Conservation (phyloP, 1,140 invertebrate species). For the Lepidurus arcticus region DNA sequence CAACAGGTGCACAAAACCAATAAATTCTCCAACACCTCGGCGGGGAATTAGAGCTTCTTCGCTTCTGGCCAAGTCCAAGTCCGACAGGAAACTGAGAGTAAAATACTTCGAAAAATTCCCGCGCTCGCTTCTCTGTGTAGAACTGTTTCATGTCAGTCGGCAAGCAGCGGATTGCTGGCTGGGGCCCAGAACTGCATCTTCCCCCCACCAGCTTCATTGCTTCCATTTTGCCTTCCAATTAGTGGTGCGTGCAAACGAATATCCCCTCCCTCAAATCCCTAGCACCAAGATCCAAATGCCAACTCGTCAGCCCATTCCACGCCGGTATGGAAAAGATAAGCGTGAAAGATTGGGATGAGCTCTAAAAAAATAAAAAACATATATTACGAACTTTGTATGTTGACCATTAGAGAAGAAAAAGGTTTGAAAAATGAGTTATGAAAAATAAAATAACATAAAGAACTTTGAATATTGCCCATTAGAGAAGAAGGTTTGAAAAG, state of each 20-base stretch:
- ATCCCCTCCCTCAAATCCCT: background rate
- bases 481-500: too few relatives aligned
- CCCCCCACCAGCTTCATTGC: background rate
- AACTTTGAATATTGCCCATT: too few relatives aligned
- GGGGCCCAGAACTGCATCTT: background rate
- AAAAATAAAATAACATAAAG: too few relatives aligned
- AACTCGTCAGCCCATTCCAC: slow-evolving; percentile 17
- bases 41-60: background rate
- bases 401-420: background rate
- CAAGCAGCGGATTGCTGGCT: background rate
- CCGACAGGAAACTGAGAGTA: background rate
- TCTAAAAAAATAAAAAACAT: too few relatives aligned
- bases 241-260: background rate
- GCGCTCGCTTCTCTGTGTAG: background rate
- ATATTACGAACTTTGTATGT: background rate
- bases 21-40: background rate
- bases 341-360: background rate
- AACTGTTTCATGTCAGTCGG: slow-evolving; percentile 16
- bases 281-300: background rate
- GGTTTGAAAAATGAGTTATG: background rate
- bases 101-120: slow-evolving; percentile 9
- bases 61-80: background rate
- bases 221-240: background rate
- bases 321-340: background rate
- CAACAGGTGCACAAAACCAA: background rate